Evolutionary conservation across 2,113 vertebrate genomes (phyloP).

Genomic region (Planiliza haematocheilus): DNA sequence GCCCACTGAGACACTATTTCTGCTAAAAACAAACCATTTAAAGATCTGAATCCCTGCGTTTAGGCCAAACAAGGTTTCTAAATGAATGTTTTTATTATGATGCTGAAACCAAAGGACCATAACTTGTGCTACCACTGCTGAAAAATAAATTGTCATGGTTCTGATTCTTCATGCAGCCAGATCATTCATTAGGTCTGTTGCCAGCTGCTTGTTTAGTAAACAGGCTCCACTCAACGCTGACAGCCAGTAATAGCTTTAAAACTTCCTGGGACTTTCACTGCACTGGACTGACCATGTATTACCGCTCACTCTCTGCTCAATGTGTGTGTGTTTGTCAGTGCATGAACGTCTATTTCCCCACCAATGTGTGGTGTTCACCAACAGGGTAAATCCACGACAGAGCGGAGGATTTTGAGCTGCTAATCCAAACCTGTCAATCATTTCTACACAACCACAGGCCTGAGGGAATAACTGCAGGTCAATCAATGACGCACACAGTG

Average conservation of each 20-base stretch:
- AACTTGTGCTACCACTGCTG: too few species aligned
- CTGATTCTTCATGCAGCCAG: too few species aligned
- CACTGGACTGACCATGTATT: background rate
- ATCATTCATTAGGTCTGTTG: constrained; percentile 3
- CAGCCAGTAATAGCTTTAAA: constrained; percentile 38
- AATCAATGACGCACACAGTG: constrained; percentile 52
- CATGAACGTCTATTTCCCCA: background rate
- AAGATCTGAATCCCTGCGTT: too few species aligned
- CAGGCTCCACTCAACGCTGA: constrained; percentile 29
- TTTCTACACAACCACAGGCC: constrained; percentile 44
- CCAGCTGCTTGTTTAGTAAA: constrained; percentile 22
- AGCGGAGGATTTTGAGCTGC: constrained; percentile 44
- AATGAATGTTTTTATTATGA: too few species aligned
- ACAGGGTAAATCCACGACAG: constrained; percentile 46
- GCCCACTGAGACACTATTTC: too few species aligned
- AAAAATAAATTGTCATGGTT: too few species aligned
- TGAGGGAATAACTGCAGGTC: constrained; percentile 51
- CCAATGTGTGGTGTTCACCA: constrained; percentile 17
- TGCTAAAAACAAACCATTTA: too few species aligned
- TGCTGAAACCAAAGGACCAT: too few species aligned
- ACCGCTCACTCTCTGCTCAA: background rate
- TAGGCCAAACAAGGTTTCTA: too few species aligned
- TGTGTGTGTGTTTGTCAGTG: background rate
- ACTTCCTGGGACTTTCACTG: constrained; percentile 14
- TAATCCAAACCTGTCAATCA: constrained; percentile 74